Evolutionary conservation across 2,888 invertebrate genomes (phyloP), one percentile per base, ranked within the genome.

Genomic region (Nyleta sp.): DNA sequence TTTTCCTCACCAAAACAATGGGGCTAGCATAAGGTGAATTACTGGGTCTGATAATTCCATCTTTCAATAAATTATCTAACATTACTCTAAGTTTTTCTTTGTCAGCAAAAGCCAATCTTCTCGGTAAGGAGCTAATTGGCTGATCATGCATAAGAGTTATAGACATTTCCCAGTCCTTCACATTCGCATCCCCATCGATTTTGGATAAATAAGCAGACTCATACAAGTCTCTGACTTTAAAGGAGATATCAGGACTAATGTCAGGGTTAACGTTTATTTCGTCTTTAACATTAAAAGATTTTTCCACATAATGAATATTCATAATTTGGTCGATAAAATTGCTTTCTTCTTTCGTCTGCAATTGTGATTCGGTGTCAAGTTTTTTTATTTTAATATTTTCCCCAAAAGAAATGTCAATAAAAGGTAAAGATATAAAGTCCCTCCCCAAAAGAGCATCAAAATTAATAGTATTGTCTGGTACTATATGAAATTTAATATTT

Each of bases 21-120:
- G 85, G 84, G 8, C 73, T 74, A 7, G 79, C 67, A 71, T 83
- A 84, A 2, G 74, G 77, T 0, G 83, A 83, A 85, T 82, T 85
- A 48, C 73, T 77, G 7, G 35, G 33, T 8, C 68, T 42, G 10
- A 82, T 82, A 13, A 81, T 73, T 3, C 72, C 60, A 7, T 59
- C 44, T 2, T 17, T 15, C 8, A 57, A n/a, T 46, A 71, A 48
- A 7, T 79, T 71, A 10, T 52, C 46, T 17, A 78, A 38, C 28
- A 78, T 44, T 13, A 62, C 38, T 0, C 77, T 55, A 13, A 81
- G 17, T 35, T 57, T 68, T 18, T 68, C 50, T 33, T 60, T 64
- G 10, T 80, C 81, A 0, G 57, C 22, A 20, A 17, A 62, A 1
- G 80, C 42, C 38, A 81, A 50, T 22, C 81, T 50, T 68, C 78